Evolutionary conservation across 2,888 invertebrate genomes (phyloP).

Genomic region (Tuberolachnus salignus): DNA sequence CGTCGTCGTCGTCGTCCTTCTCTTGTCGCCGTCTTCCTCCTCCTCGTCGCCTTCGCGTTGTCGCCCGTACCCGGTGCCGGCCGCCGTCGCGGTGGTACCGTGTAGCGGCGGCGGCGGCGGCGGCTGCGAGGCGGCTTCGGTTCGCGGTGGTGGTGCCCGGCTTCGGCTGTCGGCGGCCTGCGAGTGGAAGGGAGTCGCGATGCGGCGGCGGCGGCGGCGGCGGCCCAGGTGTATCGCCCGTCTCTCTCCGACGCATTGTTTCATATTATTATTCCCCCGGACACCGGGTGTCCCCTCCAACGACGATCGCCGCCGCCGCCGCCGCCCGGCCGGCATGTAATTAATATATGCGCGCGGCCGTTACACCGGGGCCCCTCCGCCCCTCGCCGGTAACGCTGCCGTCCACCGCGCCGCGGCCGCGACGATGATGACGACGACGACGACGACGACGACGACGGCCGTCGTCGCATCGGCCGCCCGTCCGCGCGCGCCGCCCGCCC

Average conservation of each 20-base stretch:
- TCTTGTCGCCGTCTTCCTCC: neutral
- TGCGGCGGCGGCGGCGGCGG: conserved; percentile 28
- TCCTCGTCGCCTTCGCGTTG: neutral
- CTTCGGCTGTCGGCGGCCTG: too few relatives aligned
- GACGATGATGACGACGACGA: neutral
- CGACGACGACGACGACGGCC: conserved; percentile 14
- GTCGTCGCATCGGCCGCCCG: conserved; percentile 12
- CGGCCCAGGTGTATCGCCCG: conserved; percentile 38
- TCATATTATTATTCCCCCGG: neutral
- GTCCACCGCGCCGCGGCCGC: neutral
- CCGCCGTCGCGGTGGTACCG: neutral
- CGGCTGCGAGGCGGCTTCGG: neutral
- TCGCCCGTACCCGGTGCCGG: neutral
- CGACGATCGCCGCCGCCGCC: too few relatives aligned
- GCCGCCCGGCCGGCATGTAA: conserved; percentile 33
- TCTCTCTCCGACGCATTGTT: conserved; percentile 35
- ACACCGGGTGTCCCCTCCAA: neutral
- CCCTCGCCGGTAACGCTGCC: too few relatives aligned
- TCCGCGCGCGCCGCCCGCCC: conserved; percentile 7
- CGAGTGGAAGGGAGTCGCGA: neutral
- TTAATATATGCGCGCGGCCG: conserved; percentile 56
- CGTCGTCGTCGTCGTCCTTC: neutral
- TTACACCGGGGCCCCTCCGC: conserved; percentile 30
- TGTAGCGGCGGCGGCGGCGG: neutral
- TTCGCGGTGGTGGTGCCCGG: neutral